phyloP scores from a whole-genome alignment of 2,888 invertebrate genomes.

The Proisotoma minuta region DNA sequence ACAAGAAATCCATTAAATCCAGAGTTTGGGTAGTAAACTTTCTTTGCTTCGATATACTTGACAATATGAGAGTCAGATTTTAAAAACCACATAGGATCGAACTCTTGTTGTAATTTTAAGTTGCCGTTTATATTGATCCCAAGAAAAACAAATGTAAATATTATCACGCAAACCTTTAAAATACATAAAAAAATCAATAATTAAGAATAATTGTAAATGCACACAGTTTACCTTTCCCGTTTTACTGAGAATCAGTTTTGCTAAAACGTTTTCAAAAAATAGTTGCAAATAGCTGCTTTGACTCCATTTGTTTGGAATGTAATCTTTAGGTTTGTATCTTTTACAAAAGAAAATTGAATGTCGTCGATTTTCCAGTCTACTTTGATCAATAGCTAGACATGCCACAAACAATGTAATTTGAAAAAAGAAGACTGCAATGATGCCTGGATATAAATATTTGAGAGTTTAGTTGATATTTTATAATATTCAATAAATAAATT shows the following conservation, averaged over 20 bases:
- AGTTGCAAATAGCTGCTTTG: conserved; percentile 59
- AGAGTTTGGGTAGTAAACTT: conserved; percentile 62
- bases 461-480: no score
- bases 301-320: conserved; percentile 56
- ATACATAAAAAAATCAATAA: conserved; percentile 1
- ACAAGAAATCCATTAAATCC: conserved; percentile 63
- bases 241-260: conserved; percentile 61
- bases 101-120: conserved; percentile 66
- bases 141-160: conserved; percentile 59
- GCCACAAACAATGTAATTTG: conserved; percentile 78
- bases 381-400: conserved; percentile 67
- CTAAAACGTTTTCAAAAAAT: conserved; percentile 60
- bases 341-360: conserved; percentile 67
- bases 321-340: conserved; percentile 55
- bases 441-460: no score
- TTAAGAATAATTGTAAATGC: no score
- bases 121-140: conserved; percentile 62
- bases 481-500: no score
- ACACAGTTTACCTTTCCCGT: conserved; percentile 61
- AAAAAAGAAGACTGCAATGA: conserved; percentile 68
- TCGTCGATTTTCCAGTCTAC: conserved; percentile 59
- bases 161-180: conserved; percentile 56
- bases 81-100: conserved; percentile 74
- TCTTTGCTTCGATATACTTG: conserved; percentile 58
- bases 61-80: conserved; percentile 65